Evolutionary conservation across 1,140 invertebrate species (phyloP).

Genomic region (Aphis gossypii): DNA sequence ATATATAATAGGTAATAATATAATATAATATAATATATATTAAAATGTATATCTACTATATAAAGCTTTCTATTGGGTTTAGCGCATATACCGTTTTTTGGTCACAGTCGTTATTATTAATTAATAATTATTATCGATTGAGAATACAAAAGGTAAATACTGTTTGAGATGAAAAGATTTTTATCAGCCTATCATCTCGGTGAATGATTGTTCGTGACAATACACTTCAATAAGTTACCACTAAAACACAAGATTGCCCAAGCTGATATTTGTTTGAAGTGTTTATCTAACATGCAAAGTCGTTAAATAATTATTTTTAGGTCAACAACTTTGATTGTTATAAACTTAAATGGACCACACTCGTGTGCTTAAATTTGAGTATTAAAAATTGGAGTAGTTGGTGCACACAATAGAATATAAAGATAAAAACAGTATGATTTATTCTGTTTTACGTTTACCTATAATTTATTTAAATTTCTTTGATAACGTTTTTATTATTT

Average conservation of each 20-base stretch:
- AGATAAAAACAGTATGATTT: background rate
- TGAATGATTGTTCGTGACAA: slow-evolving; percentile 2
- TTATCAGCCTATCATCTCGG: background rate
- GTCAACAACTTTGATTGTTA: background rate
- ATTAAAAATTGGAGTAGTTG: background rate
- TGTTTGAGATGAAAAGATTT: background rate
- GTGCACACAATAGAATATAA: background rate
- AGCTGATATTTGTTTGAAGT: background rate
- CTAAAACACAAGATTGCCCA: background rate
- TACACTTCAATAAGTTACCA: background rate
- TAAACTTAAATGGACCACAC: background rate
- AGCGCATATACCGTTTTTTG: too few relatives aligned
- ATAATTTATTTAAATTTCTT: background rate
- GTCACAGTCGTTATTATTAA: background rate
- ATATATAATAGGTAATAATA: background rate
- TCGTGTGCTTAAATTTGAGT: background rate
- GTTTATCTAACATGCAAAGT: background rate
- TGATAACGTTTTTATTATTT: background rate
- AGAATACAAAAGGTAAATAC: background rate
- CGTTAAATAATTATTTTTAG: background rate
- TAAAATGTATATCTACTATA: background rate
- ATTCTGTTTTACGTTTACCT: background rate
- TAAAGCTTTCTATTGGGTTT: too few relatives aligned
- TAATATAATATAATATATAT: background rate
- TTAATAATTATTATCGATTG: background rate